phyloP scores from a whole-genome alignment of 2,797 vertebrate genomes.

The Hippocampus kuda region DNA sequence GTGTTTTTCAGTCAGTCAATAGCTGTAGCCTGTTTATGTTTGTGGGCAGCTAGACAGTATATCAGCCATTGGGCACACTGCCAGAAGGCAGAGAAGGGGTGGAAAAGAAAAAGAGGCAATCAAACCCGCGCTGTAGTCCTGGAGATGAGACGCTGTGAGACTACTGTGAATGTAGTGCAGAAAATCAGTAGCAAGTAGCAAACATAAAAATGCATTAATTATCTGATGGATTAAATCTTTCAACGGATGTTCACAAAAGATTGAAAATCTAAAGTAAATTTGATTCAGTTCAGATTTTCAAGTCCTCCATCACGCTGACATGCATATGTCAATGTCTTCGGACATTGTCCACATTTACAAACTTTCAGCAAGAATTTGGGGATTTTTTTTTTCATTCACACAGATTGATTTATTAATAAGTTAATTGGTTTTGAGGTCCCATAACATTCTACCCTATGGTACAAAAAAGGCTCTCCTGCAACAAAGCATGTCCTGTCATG shows the following conservation, averaged over 20 bases:
- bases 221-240: not conserved
- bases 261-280: not conserved
- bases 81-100: conserved; percentile 30
- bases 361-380: not conserved
- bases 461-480: not conserved
- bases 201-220: not conserved
- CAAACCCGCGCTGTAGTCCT: conserved; percentile 10
- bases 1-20: conserved; percentile 53
- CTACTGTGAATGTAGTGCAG: conserved; percentile 28
- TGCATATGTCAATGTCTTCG: not conserved
- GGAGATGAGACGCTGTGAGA: conserved; percentile 11
- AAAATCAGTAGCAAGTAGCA: conserved; percentile 17
- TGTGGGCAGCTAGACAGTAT: conserved; percentile 34
- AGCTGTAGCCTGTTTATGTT: conserved; percentile 47
- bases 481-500: not conserved
- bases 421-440: not conserved
- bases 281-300: not conserved
- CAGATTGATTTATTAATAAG: not conserved
- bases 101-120: not conserved
- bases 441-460: not conserved
- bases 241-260: not conserved
- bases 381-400: not conserved
- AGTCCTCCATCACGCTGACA: not conserved
- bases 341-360: not conserved
- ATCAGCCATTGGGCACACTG: conserved; percentile 46